Conservation (phyloP, 2,888 invertebrate genomes). For the Malthinus seriepunctatus region DNA sequence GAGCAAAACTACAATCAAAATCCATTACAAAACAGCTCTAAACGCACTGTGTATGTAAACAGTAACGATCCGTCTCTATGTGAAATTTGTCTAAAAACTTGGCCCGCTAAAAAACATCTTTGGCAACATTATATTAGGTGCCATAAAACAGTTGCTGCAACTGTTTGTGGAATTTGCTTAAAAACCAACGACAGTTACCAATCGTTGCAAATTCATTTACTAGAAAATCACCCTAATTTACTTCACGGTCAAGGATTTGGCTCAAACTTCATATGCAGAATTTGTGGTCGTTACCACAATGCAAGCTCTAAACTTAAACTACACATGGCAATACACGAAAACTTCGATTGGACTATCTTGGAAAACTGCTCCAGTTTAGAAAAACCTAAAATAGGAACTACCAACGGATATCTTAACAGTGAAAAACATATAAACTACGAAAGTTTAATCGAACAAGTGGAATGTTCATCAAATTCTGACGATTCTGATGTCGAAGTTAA, state of each 20-base stretch:
- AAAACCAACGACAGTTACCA: slow-evolving; percentile 59
- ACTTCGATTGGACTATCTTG: slow-evolving; percentile 49
- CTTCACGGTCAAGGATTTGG: slow-evolving; percentile 58
- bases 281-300: slow-evolving; percentile 59
- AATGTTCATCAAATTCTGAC: slow-evolving; percentile 35
- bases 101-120: slow-evolving; percentile 64
- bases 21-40: slow-evolving; percentile 45
- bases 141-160: slow-evolving; percentile 61
- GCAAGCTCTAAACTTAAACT: slow-evolving; percentile 60
- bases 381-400: slow-evolving; percentile 37
- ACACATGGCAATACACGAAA: slow-evolving; percentile 62
- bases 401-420: slow-evolving; percentile 8
- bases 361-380: slow-evolving; percentile 32
- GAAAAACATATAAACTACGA: slow-evolving; percentile 42
- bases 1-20: slow-evolving; percentile 30
- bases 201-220: slow-evolving; percentile 56
- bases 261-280: slow-evolving; percentile 62
- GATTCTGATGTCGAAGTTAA: slow-evolving; percentile 34
- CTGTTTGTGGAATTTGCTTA: slow-evolving; percentile 63
- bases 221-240: slow-evolving; percentile 56
- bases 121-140: slow-evolving; percentile 64
- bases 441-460: slow-evolving; percentile 47
- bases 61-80: slow-evolving; percentile 55
- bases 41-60: slow-evolving; percentile 60
- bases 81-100: slow-evolving; percentile 63